These are phyloP conservation scores for Sprattus sprattus DNA, from an alignment of 2,113 vertebrate species.

Conservation along the genomic window DNA sequence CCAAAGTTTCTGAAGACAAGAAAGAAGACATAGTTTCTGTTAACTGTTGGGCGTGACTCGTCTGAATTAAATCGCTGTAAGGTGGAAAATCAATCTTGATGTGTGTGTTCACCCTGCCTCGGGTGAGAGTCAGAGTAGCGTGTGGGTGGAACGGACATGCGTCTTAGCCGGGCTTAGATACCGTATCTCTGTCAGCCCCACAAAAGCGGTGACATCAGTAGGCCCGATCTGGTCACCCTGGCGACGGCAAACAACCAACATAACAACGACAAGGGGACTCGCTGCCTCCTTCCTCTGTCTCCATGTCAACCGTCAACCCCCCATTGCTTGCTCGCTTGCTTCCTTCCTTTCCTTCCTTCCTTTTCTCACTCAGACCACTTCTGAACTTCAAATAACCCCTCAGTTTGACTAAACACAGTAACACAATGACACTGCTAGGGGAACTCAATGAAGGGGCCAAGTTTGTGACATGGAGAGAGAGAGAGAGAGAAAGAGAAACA, in stretches of 20 bases:
- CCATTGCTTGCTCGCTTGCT: not conserved
- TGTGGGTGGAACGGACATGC: not conserved
- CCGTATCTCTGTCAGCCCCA: not conserved
- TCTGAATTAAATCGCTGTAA: not conserved
- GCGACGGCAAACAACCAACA: not conserved
- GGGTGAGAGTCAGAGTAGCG: not conserved
- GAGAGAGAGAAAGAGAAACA: not conserved
- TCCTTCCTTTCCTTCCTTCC: not conserved
- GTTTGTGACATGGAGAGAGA: not conserved
- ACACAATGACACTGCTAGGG: not conserved
- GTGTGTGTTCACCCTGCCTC: not conserved
- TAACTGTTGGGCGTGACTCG: not conserved
- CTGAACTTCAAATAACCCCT: not conserved
- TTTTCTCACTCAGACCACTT: not conserved
- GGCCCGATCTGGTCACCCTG: not conserved
- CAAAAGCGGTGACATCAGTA: not conserved
- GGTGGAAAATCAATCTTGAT: not conserved
- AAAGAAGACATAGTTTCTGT: not conserved
- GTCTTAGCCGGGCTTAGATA: not conserved
- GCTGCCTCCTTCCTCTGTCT: slow-evolving; percentile 1
- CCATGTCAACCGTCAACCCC: not conserved
- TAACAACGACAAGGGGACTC: not conserved
- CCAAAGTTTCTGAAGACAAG: not conserved
- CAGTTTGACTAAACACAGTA: not conserved
- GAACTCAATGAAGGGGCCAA: not conserved